Evolutionary conservation across 2,888 invertebrate species (phyloP), one percentile per base, ranked within the genome.

Genomic region (Chymomyza fuscimana): DNA sequence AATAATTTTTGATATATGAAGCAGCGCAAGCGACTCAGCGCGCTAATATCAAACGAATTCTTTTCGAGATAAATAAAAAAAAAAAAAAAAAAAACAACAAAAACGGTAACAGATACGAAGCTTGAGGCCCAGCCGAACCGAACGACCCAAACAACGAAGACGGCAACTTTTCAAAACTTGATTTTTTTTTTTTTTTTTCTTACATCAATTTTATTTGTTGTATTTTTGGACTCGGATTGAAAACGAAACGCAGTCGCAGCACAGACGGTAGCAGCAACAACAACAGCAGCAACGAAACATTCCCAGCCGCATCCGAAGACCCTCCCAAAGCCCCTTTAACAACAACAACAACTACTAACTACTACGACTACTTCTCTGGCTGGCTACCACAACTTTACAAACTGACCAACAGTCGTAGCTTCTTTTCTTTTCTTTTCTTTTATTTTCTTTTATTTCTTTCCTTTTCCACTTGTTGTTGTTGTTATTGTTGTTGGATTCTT

Each of bases 1-100:
- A 90, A 90, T 90, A 90, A 90, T 90, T 90, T 90, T 90, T 90
- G 90, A 90, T 90, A 90, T 90, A 90, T 89, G 90, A 88, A 89
- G 90, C 90, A 87, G 89, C 88, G 88, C 89, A 85, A 83, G 87
- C 82, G 78, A 78, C 76, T 69, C 74, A 65, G 72, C 79, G 89
- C 90, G 90, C 90, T 89, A 85, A 89, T 89, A 90, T 90, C 90
- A 90, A 90, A 90, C 90, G 90, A 90, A 90, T 90, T 90, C 90
- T 90, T 90, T 78, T 79, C 81, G 73, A 88, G 90, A 89, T 90
- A 88, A 88, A 82, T 25, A 67, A 70, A 69, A 68, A 74, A 74
- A 66, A 78, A 62, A 25, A 54, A 70, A 32, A 69, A 56, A 70
- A 25, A 64, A 58, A 61, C 63, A 63, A 64, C 51, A 76, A 56